A percentile compares a stretch with the other conserved stretches of the same genome.
phyloP scores from a whole-genome alignment of 1,140 invertebrate genomes.

The Uloborus diversus region DNA sequence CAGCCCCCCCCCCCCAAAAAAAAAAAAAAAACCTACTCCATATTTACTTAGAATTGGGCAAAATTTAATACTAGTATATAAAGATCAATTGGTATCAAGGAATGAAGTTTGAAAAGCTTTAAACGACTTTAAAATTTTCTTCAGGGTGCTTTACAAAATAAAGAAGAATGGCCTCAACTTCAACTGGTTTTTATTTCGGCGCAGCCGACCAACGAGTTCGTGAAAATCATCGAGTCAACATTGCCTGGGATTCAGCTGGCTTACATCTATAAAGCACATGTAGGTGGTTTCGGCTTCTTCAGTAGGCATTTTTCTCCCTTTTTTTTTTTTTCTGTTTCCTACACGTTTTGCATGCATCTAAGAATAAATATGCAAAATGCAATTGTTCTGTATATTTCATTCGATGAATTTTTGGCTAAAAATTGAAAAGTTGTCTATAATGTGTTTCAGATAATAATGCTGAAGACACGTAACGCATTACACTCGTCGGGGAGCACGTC shows the following conservation, averaged over 20 bases:
- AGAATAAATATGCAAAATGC: too few species aligned
- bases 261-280: slow-evolving; percentile 21
- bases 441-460: slow-evolving; percentile 1
- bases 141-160: slow-evolving; percentile 8
- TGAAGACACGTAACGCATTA: neutral
- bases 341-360: too few species aligned
- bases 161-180: slow-evolving; percentile 48
- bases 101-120: too few species aligned
- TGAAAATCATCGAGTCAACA: neutral
- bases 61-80: too few species aligned
- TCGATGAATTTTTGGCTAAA: too few species aligned
- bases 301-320: neutral
- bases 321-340: neutral
- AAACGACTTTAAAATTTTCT: too few species aligned
- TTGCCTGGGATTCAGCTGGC: neutral
- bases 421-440: too few species aligned
- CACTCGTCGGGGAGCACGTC: neutral
- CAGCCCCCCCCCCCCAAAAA: too few species aligned
- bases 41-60: too few species aligned
- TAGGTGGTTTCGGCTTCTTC: neutral
- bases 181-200: slow-evolving; percentile 22
- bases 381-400: too few species aligned
- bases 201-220: slow-evolving; percentile 11
- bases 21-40: too few species aligned
- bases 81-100: too few species aligned